phyloP scores from a whole-genome alignment of 2,113 vertebrate genomes.

The Paedocypris sp. region DNA sequence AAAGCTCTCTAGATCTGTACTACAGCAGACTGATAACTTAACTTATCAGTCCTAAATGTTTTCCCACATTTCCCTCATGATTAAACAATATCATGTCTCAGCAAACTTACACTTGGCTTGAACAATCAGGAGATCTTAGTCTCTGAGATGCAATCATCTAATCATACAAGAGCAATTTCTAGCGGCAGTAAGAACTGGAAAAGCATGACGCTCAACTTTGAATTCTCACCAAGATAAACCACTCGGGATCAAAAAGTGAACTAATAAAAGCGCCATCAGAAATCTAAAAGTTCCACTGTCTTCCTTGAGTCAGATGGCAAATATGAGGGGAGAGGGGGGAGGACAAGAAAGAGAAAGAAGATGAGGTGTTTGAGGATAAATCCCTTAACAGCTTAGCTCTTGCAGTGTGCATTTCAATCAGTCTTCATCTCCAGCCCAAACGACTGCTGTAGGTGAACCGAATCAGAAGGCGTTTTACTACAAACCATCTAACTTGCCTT shows the following conservation, averaged over 20 bases:
- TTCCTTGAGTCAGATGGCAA: slow-evolving; percentile 11
- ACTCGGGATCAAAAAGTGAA: slow-evolving; percentile 14
- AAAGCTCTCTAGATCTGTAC: too few relatives aligned
- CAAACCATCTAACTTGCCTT: too few relatives aligned
- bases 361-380: slow-evolving; percentile 12
- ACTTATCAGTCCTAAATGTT: slow-evolving; percentile 5
- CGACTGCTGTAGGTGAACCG: neutral
- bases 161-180: neutral
- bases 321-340: slow-evolving; percentile 4
- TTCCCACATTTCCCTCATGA: neutral
- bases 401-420: slow-evolving; percentile 20
- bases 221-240: slow-evolving; percentile 4
- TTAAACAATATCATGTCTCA: neutral
- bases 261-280: slow-evolving; percentile 15
- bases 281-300: slow-evolving; percentile 1
- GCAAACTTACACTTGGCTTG: slow-evolving; percentile 1
- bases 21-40: too few relatives aligned
- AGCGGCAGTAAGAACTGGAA: neutral
- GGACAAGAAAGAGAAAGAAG: neutral
- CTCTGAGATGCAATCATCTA: neutral
- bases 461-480: slow-evolving; percentile 1
- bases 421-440: neutral
- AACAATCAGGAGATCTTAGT: neutral
- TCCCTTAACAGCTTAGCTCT: slow-evolving; percentile 16
- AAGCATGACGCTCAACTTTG: neutral